phyloP scores from a whole-genome alignment of 2,797 vertebrate genomes.

The Gymnoscopelus microlampas region DNA sequence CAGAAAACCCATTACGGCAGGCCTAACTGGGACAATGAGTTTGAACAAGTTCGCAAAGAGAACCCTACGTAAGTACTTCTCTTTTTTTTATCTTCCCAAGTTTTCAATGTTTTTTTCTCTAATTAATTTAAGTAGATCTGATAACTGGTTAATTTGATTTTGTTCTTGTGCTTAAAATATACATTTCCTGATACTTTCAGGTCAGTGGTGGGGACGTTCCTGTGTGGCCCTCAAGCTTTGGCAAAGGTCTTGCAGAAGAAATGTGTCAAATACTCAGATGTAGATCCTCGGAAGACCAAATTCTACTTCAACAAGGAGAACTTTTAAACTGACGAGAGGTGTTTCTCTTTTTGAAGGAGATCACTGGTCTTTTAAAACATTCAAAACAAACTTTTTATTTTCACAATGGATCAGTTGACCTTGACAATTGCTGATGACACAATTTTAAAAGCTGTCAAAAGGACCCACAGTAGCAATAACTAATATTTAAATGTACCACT shows the following conservation, averaged over 20 bases:
- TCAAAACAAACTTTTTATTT: neutral
- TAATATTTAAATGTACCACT: too few species aligned
- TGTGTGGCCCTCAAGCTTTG: slow-evolving; percentile 85
- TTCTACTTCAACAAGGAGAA: slow-evolving; percentile 98
- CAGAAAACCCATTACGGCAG: slow-evolving; percentile 92
- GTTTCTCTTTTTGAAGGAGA: slow-evolving; percentile 4
- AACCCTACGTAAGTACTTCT: slow-evolving; percentile 85
- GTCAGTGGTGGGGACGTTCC: slow-evolving; percentile 89
- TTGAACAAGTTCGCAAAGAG: slow-evolving; percentile 84
- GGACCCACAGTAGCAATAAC: neutral
- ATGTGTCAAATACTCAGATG: slow-evolving; percentile 87
- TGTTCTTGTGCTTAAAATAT: too few species aligned
- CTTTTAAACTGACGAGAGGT: slow-evolving; percentile 77
- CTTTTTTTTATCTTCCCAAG: too few species aligned
- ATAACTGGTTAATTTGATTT: neutral
- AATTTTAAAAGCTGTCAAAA: neutral
- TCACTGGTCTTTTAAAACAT: neutral
- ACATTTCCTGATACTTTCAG: slow-evolving; percentile 59
- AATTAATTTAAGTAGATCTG: neutral
- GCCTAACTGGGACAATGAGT: slow-evolving; percentile 91
- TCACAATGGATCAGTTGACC: neutral
- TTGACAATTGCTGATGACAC: neutral
- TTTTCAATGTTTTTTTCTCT: neutral
- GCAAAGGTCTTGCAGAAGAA: slow-evolving; percentile 83
- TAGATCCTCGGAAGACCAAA: slow-evolving; percentile 90